Base-by-base conservation (phyloP, 2,888 invertebrate species). In the Bugula neritina region DNA sequence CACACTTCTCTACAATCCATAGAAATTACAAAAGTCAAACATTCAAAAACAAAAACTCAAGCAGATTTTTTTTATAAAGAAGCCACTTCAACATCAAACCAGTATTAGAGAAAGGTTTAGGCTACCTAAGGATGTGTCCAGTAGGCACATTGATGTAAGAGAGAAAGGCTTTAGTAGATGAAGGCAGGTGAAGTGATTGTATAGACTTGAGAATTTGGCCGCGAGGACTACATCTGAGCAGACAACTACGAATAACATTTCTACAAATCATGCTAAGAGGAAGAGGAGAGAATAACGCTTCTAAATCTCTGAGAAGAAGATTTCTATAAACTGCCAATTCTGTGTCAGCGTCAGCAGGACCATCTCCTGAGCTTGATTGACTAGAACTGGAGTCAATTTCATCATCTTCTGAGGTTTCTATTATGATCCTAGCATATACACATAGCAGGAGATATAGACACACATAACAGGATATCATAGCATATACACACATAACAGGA, bases 401-500 rank as follows among this genome's bases (percentile, higher is more conserved):
- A 63, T 63, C 63, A 5, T 63, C 63, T 63, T 63, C 63, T 31
- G 63, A 63, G 10, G 27, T 43, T 17, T 43, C 43, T 43, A 43
- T 17, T 10, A 17, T 17, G 5, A 43, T 43, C 43, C 43, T n/a
- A n/a, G n/a, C n/a, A n/a, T n/a, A n/a, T n/a, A n/a, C n/a, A n/a
- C n/a, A n/a, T n/a, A n/a, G n/a, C n/a, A n/a, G n/a, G n/a, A n/a
- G n/a, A n/a, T n/a, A n/a, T n/a, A n/a, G n/a, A n/a, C n/a, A n/a
- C n/a, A n/a, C n/a, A n/a, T n/a, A n/a, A n/a, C n/a, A n/a, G n/a
- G n/a, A n/a, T n/a, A n/a, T n/a, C n/a, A n/a, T n/a, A n/a, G n/a
- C n/a, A n/a, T n/a, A n/a, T n/a, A n/a, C n/a, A n/a, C n/a, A n/a
- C n/a, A n/a, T n/a, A n/a, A n/a, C n/a, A n/a, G n/a, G n/a, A n/a